A percentile compares a stretch with the other conserved stretches of the same genome.
These are phyloP conservation scores for Gallinago paraguaiae DNA, from an alignment of 2,113 vertebrate genomes.

Conservation along the genomic window DNA sequence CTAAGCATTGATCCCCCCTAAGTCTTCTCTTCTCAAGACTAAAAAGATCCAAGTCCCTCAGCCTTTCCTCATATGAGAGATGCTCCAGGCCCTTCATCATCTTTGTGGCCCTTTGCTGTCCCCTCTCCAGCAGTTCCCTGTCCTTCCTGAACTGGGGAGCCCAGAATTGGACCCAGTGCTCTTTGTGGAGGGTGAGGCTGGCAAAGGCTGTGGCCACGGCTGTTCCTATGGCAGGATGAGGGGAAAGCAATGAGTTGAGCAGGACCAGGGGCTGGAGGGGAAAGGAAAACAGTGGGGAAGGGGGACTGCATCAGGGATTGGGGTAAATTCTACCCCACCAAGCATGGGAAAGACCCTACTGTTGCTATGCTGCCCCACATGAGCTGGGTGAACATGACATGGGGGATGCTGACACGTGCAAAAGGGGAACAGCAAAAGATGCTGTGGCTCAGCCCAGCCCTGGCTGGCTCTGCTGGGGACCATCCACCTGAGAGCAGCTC, in stretches of 20 bases:
- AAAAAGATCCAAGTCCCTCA: too few species aligned
- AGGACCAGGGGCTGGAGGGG: neutral
- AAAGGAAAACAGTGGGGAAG: neutral
- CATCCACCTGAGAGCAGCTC: neutral
- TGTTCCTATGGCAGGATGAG: fast-evolving
- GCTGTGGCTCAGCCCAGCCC: neutral
- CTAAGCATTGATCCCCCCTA: too few species aligned
- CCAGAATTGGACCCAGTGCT: too few species aligned
- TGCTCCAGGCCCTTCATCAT: too few species aligned
- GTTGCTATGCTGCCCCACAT: fast-evolving
- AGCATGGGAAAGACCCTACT: fast-evolving
- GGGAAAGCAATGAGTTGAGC: neutral
- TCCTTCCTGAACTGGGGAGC: too few species aligned
- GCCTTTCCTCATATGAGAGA: too few species aligned
- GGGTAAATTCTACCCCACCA: neutral
- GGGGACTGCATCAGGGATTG: neutral
- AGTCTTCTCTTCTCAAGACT: too few species aligned
- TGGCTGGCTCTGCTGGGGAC: neutral
- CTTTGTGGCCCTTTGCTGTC: too few species aligned
- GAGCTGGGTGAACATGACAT: fast-evolving
- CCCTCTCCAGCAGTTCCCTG: too few species aligned
- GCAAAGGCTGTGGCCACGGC: neutral
- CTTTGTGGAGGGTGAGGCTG: neutral
- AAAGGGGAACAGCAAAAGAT: neutral
- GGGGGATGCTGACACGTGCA: neutral